A percentile compares a stretch with the other conserved stretches of the same genome.
phyloP scores from a whole-genome alignment of 2,888 invertebrate genomes.

The Odiellus spinosus region DNA sequence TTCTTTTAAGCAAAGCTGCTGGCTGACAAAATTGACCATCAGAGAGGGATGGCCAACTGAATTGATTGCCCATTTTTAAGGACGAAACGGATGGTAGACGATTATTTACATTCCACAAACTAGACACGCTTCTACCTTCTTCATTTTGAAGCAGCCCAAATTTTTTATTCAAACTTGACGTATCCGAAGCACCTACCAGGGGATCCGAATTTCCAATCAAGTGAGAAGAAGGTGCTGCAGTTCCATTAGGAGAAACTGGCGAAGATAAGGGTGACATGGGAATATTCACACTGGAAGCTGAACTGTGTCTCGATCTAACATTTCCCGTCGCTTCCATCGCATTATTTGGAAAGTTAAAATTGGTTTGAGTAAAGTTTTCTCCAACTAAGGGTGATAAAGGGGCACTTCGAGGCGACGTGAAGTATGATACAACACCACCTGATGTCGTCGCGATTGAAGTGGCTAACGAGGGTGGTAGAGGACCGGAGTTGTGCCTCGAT shows the following conservation, averaged over 20 bases:
- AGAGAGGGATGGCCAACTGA: not conserved
- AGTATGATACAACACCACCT: not conserved
- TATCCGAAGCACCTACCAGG: not conserved
- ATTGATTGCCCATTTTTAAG: too few relatives aligned
- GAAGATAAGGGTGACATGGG: constrained; percentile 23
- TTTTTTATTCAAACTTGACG: not conserved
- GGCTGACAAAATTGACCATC: not conserved
- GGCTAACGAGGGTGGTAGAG: constrained; percentile 9
- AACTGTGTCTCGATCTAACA: constrained; percentile 18
- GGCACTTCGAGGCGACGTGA: constrained; percentile 14
- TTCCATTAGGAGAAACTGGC: constrained; percentile 18
- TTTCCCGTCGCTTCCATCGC: too few relatives aligned
- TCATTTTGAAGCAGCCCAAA: not conserved
- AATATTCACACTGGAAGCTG: constrained; percentile 21
- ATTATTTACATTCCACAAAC: too few relatives aligned
- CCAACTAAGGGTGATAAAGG: constrained; percentile 19
- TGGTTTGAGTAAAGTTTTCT: constrained; percentile 7
- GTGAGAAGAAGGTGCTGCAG: not conserved
- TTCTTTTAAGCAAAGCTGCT: not conserved
- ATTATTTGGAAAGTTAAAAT: constrained; percentile 11
- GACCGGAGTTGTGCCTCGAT: constrained; percentile 23
- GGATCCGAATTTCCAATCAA: not conserved
- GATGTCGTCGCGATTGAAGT: not conserved
- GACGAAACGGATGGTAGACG: too few relatives aligned
- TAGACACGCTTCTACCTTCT: too few relatives aligned